These are phyloP conservation scores for Chironex yamaguchii DNA, from an alignment of 30 jellyfish, hydroid and myxozoan genomes.

Conservation along the genomic window DNA sequence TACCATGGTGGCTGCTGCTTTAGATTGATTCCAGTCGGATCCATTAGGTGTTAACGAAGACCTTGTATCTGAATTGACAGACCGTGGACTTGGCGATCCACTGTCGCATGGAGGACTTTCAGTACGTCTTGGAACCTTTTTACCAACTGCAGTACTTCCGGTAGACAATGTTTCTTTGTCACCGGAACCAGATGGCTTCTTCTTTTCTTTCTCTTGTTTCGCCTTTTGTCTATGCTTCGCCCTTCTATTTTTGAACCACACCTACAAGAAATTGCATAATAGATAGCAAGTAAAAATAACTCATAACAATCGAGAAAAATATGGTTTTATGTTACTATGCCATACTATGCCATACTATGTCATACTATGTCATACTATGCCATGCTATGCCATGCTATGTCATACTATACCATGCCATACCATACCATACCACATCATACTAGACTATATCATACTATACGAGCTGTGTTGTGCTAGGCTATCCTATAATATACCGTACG, in stretches of 20 bases:
- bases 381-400: no score
- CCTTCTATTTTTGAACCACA: conserved; percentile 96
- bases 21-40: background rate
- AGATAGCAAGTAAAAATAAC: no score
- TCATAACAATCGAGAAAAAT: no score
- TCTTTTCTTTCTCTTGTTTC: conserved; percentile 95
- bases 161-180: conserved; percentile 72
- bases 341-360: no score
- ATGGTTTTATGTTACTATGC: no score
- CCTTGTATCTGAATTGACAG: conserved; percentile 64
- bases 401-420: no score
- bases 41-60: conserved; percentile 10
- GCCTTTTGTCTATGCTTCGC: conserved; percentile 99
- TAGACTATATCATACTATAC: no score
- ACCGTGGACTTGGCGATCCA: conserved; percentile 51
- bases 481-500: no score
- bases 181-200: conserved; percentile 71
- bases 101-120: conserved; percentile 57
- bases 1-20: conserved; percentile 73
- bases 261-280: conserved; percentile 71
- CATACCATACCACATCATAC: no score
- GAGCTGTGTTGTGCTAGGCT: no score
- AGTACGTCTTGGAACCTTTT: background rate
- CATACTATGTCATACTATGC: no score
- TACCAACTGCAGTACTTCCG: conserved; percentile 71